Percentiles rank a stretch among this genome's conserved stretches.
Evolutionary conservation across 1,140 invertebrate species (phyloP).

Genomic region (Forficula auricularia): DNA sequence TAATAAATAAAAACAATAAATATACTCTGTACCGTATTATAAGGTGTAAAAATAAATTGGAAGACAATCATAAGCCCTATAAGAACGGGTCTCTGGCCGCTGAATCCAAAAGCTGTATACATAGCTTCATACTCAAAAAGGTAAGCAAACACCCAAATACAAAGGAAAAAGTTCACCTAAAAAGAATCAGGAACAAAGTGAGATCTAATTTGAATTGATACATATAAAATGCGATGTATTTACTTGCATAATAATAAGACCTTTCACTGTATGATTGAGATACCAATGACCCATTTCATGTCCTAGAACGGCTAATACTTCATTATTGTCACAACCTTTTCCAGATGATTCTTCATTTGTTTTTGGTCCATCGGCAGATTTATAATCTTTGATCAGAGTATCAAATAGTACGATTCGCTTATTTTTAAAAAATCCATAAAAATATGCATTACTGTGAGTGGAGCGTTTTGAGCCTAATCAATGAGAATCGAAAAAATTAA

Average conservation of each 20-base stretch:
- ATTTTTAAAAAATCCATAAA: constrained; percentile 93
- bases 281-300: constrained; percentile 99
- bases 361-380: constrained; percentile 20
- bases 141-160: constrained; percentile 75
- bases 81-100: constrained; percentile 59
- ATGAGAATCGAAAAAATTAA: too few relatives aligned
- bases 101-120: constrained; percentile 74
- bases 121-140: constrained; percentile 62
- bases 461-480: constrained; percentile 88
- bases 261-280: constrained; percentile 75
- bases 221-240: too few relatives aligned
- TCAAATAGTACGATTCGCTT: constrained; percentile 99
- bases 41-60: constrained; percentile 80
- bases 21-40: constrained; percentile 80
- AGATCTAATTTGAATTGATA: too few relatives aligned
- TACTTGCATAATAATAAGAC: constrained; percentile 69
- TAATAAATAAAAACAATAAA: too few relatives aligned
- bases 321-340: constrained; percentile 68
- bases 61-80: constrained; percentile 85
- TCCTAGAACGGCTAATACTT: constrained; percentile 85
- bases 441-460: constrained; percentile 94
- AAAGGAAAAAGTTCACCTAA: constrained; percentile 55
- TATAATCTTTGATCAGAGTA: constrained; percentile 64
- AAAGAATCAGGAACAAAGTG: too few relatives aligned
- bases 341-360: constrained; percentile 24